Evolutionary conservation across 1,140 invertebrate genomes (phyloP), one percentile per base, ranked within the genome.

Genomic region (Oryzaephilus surinamensis): DNA sequence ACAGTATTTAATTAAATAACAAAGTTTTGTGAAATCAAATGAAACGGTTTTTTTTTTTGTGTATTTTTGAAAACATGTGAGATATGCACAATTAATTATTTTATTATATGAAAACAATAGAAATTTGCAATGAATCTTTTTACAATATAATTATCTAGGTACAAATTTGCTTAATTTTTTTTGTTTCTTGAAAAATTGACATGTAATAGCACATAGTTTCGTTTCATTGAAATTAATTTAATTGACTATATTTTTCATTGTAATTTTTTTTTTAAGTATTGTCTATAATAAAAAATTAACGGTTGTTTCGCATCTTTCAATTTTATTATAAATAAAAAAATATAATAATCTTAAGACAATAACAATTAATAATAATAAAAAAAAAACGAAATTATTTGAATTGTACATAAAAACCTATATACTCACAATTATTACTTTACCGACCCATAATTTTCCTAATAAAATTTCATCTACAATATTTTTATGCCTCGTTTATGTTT

Each of bases 11-110:
- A 23, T 50, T 35, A 36, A 45, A 36, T 50, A 53, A 53, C 44
- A 29, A 6, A 29, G 11, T 29, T 29, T 11, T 11, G 20, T 6
- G 20, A 21, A 21, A 21, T 7, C 8, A 24, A 10, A 24, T 3
- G 23, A 24, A 6, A 24, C 23, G 8, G 8, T 31, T n/a, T n/a
- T n/a, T n/a, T n/a, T n/a, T n/a, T n/a, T n/a, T n/a, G n/a, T n/a
- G n/a, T n/a, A n/a, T n/a, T n/a, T n/a, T n/a, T n/a, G n/a, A 50
- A 50, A 50, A 41, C 46, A 50, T 44, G 11, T n/a, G 3, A 52
- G 48, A 52, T 47, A 47, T 47, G 41, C 45, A 47, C 36, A 47
- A 43, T 32, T n/a, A 36, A 20, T 33, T 38, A 24, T 38, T 31
- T 20, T 29, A 24, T 6, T 6, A 20, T 28, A 29, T 38, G 29